Base-by-base conservation (phyloP, 2,797 vertebrate species). In the Microtus californicus region DNA sequence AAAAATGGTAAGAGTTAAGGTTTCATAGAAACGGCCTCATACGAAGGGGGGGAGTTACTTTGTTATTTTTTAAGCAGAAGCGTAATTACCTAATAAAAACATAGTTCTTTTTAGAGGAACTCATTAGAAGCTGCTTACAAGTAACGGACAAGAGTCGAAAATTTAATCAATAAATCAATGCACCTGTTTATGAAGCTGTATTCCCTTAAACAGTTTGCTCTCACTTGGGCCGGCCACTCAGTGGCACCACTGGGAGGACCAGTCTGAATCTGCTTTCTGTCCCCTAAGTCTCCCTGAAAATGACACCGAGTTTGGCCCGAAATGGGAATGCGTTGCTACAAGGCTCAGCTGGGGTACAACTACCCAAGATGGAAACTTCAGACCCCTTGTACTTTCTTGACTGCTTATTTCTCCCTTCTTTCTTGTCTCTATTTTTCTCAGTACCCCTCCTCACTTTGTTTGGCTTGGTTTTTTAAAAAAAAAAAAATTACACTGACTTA, bases 391-490 rank as follows among this genome's bases (percentile, higher is more conserved):
- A 77, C 65, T 10, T 12, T n/a, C 43, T 85, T 82, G 17, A 17
- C 69, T 92, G 43, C 21, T 56, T 74, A 23, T 74, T 25, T 43
- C 11, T 27, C 37, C 71, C 12, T 11, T 34, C 21, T 29, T 74
- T 40, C 8, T 45, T 37, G 4, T 54, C 51, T 31, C 54, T 80
- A 9, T 83, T 12, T 34, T 95, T 81, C 74, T 82, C 59, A 59
- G 21, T 5, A 8, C 34, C 29, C 27, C 17, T 8, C 48, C 63
- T 80, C 6, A 65, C 48, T 45, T n/a, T 97, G 95, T 91, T 93
- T 89, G 89, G 63, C 92, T 98, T 96, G 95, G 93, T 97, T 96
- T 95, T 48, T 48, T 48, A n/a, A 7, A 48, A 79, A 86, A 95
- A 95, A 96, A 71, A 88, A 56, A 80, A 37, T 11, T 77, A 89